Evolutionary conservation across 1,140 invertebrate genomes (phyloP).

Genomic region (Listronotus oregonensis): DNA sequence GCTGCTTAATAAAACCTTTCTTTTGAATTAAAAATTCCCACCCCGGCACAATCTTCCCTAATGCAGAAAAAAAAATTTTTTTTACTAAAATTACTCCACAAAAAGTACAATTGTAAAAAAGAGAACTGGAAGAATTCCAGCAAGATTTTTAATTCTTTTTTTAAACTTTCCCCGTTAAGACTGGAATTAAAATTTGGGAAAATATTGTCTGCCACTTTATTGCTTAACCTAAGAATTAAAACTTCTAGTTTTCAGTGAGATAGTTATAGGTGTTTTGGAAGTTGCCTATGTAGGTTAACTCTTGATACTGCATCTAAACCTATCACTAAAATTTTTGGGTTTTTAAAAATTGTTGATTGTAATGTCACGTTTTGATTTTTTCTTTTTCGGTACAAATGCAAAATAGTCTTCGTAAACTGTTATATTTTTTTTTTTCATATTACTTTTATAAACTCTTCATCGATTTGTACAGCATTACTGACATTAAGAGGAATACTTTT

Average conservation of each 20-base stretch:
- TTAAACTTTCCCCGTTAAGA: slow-evolving; percentile 70
- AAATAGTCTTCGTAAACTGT: slow-evolving; percentile 70
- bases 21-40: slow-evolving; percentile 86
- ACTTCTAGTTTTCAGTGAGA: slow-evolving; percentile 64
- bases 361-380: slow-evolving; percentile 26
- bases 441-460: slow-evolving; percentile 67
- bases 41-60: slow-evolving; percentile 74
- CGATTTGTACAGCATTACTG: slow-evolving; percentile 52
- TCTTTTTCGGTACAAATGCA: slow-evolving; percentile 66
- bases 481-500: slow-evolving; percentile 56
- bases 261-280: slow-evolving; percentile 72
- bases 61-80: slow-evolving; percentile 77
- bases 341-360: slow-evolving; percentile 47
- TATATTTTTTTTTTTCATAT: slow-evolving; percentile 60
- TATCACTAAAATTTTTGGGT: slow-evolving; percentile 72
- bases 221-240: slow-evolving; percentile 78
- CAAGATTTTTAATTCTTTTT: slow-evolving; percentile 67
- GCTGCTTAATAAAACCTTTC: slow-evolving; percentile 75
- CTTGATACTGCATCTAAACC: slow-evolving; percentile 86
- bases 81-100: slow-evolving; percentile 78
- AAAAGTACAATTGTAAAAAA: slow-evolving; percentile 75
- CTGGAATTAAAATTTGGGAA: slow-evolving; percentile 80
- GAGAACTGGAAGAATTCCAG: slow-evolving; percentile 56
- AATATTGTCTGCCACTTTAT: slow-evolving; percentile 83
- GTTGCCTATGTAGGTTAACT: slow-evolving; percentile 81